These are phyloP conservation scores for Taurulus bubalis DNA, from an alignment of 2,113 vertebrate species.

Conservation along the genomic window DNA sequence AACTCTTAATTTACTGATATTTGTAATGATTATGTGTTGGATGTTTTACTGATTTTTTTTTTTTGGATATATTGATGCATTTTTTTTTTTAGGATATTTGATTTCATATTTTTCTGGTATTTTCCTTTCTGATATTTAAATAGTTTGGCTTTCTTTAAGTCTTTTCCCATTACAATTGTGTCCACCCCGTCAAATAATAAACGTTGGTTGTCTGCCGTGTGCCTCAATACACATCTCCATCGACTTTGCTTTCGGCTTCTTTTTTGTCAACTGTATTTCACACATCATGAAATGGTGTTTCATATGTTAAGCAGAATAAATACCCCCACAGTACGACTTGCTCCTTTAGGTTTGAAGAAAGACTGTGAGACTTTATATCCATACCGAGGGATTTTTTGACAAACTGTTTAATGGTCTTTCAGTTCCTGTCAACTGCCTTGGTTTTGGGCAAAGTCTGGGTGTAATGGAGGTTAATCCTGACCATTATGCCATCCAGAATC, in stretches of 20 bases:
- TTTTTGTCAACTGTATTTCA: background rate
- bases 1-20: background rate
- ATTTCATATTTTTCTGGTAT: background rate
- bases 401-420: background rate
- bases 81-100: background rate
- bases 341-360: background rate
- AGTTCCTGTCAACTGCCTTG: slow-evolving; percentile 1
- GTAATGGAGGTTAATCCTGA: slow-evolving; percentile 48
- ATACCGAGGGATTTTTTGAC: background rate
- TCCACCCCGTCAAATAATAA: no score
- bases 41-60: background rate
- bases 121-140: background rate
- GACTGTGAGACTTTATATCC: background rate
- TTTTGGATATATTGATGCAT: no score
- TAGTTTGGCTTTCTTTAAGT: background rate
- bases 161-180: background rate
- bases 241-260: background rate
- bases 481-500: slow-evolving; percentile 40
- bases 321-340: background rate
- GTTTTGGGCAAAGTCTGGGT: slow-evolving; percentile 30
- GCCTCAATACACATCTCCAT: background rate
- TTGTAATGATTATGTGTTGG: background rate
- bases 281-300: background rate
- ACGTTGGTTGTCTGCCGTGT: background rate
- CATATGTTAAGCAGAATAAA: background rate